These are phyloP conservation scores for Tor tambroides DNA, from an alignment of 2,113 vertebrate genomes.

Conservation along the genomic window DNA sequence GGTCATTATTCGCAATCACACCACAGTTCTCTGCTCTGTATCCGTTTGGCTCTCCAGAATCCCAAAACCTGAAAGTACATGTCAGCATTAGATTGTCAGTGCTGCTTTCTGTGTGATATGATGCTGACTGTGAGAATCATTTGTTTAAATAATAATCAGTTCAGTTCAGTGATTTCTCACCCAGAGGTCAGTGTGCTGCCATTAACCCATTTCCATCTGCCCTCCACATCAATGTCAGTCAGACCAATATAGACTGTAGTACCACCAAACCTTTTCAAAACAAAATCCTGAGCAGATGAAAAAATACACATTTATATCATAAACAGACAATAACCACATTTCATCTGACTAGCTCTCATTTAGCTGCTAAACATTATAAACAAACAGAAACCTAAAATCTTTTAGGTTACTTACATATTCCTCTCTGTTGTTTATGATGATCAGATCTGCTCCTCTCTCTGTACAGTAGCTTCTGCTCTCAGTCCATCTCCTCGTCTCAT, in stretches of 20 bases:
- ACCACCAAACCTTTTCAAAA: neutral
- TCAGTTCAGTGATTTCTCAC: no score
- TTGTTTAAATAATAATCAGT: constrained; percentile 2
- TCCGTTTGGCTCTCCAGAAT: neutral
- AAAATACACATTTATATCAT: neutral
- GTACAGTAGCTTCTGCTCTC: neutral
- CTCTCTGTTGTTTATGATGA: neutral
- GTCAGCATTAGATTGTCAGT: neutral
- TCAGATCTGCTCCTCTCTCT: constrained; percentile 14
- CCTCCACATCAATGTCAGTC: neutral
- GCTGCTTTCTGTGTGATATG: neutral
- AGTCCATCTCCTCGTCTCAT: fast-evolving
- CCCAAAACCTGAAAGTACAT: neutral
- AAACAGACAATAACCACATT: neutral
- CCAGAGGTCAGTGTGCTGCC: no score
- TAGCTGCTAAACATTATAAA: neutral
- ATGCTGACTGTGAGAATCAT: constrained; percentile 24
- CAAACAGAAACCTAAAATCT: neutral
- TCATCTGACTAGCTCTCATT: neutral
- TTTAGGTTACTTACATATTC: neutral
- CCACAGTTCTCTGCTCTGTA: fast-evolving
- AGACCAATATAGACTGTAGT: neutral
- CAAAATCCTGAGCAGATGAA: neutral
- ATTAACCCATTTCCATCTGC: no score
- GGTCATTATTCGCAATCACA: neutral